Percentiles rank a stretch among this genome's conserved stretches.
Conservation (phyloP, 1,140 invertebrate species). For the Nephila pilipes region DNA sequence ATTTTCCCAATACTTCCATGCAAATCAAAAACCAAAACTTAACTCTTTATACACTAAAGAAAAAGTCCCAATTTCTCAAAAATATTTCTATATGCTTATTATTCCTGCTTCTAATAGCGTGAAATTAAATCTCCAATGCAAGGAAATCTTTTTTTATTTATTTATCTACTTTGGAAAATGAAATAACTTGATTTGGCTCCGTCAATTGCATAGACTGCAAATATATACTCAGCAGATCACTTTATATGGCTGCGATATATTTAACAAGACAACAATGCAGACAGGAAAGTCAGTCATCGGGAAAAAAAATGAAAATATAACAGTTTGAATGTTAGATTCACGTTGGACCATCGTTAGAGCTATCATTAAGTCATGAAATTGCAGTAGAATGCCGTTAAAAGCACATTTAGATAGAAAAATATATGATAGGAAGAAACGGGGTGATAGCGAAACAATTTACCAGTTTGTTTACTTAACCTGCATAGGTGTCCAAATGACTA, state of each 20-base stretch:
- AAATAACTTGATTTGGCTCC: neutral
- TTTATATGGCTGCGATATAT: neutral
- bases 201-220: neutral
- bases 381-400: conserved; percentile 52
- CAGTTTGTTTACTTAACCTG: conserved; percentile 67
- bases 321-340: neutral
- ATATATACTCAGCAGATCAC: neutral
- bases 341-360: neutral
- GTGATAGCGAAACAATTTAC: neutral
- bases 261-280: conserved; percentile 33
- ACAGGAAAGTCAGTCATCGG: conserved; percentile 19
- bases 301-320: conserved; percentile 5
- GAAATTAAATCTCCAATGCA: conserved; percentile 10
- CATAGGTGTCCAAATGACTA: conserved; percentile 49
- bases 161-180: neutral
- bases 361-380: conserved; percentile 13
- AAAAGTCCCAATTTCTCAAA: neutral
- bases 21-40: no score
- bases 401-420: conserved; percentile 60
- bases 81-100: neutral
- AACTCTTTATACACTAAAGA: no score
- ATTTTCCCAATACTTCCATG: no score
- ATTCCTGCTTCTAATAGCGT: conserved; percentile 2
- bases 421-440: neutral
- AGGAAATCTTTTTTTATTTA: no score